These are phyloP conservation scores for Poeciliopsis paucimaculata DNA, from an alignment of 2,797 vertebrate species.

Conservation along the genomic window DNA sequence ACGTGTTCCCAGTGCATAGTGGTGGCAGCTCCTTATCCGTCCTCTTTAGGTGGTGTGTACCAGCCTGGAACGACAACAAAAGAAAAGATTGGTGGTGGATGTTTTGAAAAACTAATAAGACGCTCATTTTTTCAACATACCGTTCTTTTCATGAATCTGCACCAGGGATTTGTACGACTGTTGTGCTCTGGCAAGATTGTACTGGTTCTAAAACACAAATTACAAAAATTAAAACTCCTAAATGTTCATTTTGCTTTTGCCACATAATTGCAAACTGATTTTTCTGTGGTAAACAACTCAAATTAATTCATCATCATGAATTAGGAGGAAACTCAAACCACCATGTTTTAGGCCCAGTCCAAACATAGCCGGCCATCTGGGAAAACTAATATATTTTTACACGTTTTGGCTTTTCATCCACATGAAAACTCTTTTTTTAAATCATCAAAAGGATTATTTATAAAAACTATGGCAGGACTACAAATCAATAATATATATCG, in stretches of 20 bases:
- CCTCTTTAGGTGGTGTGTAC: slow-evolving; percentile 98
- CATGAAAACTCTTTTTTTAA: too few species aligned
- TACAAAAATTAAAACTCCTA: background rate
- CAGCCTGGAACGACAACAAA: slow-evolving; percentile 80
- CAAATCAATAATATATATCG: too few species aligned
- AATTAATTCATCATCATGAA: background rate
- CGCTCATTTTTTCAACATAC: slow-evolving; percentile 77
- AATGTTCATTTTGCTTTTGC: background rate
- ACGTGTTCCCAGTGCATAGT: slow-evolving; percentile 75
- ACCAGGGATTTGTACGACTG: slow-evolving; percentile 99
- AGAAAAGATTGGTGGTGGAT: slow-evolving; percentile 21
- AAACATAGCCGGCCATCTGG: too few species aligned
- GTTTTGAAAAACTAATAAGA: background rate
- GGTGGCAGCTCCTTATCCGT: slow-evolving; percentile 83
- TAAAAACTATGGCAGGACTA: too few species aligned
- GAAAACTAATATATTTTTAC: too few species aligned
- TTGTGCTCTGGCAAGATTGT: slow-evolving; percentile 98
- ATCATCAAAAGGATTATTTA: too few species aligned
- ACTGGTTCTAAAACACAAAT: slow-evolving; percentile 89
- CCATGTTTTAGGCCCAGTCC: background rate
- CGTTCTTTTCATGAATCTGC: slow-evolving; percentile 98
- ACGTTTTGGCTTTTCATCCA: too few species aligned
- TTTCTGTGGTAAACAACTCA: background rate
- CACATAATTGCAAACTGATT: background rate
- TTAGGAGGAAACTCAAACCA: background rate